Percentiles rank a stretch among this genome's conserved stretches.
Evolutionary conservation across 1,140 invertebrate genomes (phyloP).

Genomic region (Diorhabda elongata): DNA sequence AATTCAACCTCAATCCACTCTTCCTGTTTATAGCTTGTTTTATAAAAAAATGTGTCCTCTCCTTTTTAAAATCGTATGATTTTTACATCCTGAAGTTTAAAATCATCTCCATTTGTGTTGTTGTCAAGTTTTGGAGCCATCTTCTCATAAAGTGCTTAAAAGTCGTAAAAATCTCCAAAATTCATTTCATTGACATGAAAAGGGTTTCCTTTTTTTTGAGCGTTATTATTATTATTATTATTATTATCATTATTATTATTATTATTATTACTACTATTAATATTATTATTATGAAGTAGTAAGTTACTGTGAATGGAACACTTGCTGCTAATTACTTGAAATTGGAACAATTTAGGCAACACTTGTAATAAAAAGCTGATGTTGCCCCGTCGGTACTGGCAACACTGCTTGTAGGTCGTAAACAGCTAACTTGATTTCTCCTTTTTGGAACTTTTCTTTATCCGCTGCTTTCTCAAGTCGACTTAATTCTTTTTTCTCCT

Average conservation of each 20-base stretch:
- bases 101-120: slow-evolving; percentile 4
- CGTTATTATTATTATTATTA: background rate
- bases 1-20: slow-evolving; percentile 13
- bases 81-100: slow-evolving; percentile 19
- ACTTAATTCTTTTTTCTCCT: slow-evolving; percentile 38
- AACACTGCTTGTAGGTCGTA: slow-evolving; percentile 39
- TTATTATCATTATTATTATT: too few species aligned
- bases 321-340: slow-evolving; percentile 41
- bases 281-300: too few species aligned
- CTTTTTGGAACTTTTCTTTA: slow-evolving; percentile 24
- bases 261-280: too few species aligned
- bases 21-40: slow-evolving; percentile 10
- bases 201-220: slow-evolving; percentile 26
- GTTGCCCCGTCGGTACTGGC: too few species aligned
- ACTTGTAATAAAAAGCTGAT: slow-evolving; percentile 40
- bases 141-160: slow-evolving; percentile 5
- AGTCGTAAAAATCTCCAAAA: slow-evolving; percentile 21
- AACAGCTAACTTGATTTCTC: slow-evolving; percentile 24
- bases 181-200: slow-evolving; percentile 15
- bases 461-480: slow-evolving; percentile 32
- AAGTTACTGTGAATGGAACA: too few species aligned
- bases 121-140: slow-evolving; percentile 4
- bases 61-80: slow-evolving; percentile 14
- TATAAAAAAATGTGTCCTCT: slow-evolving; percentile 14
- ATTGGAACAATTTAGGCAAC: slow-evolving; percentile 48